These are phyloP conservation scores for Leuctra nigra DNA, from an alignment of 2,888 invertebrate species.

Conservation along the genomic window DNA sequence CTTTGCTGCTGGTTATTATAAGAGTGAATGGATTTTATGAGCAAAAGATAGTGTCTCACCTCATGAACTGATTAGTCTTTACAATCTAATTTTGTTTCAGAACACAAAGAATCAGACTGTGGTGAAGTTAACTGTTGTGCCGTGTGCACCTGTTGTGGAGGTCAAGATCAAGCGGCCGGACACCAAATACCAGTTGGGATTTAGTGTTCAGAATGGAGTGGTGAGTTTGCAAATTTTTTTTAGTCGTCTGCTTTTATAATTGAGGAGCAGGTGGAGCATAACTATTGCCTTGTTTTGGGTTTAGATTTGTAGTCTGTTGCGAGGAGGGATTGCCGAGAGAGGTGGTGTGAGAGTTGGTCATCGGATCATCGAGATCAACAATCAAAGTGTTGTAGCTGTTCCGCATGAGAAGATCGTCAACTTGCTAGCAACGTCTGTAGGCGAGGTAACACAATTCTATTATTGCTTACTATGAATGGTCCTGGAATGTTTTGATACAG, in stretches of 20 bases:
- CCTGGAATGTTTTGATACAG: too few relatives aligned
- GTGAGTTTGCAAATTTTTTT: slow-evolving; percentile 49
- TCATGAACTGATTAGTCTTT: too few relatives aligned
- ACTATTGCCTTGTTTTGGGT: slow-evolving; percentile 30
- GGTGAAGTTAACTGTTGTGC: slow-evolving; percentile 97
- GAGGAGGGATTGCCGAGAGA: slow-evolving; percentile 98
- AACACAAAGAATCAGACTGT: slow-evolving; percentile 94
- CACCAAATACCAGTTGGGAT: slow-evolving; percentile 98
- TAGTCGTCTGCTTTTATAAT: slow-evolving; percentile 2
- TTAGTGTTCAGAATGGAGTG: slow-evolving; percentile 99
- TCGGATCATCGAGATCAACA: slow-evolving; percentile 99
- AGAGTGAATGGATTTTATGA: too few relatives aligned
- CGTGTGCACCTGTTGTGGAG: slow-evolving; percentile 99
- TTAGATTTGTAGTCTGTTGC: slow-evolving; percentile 93
- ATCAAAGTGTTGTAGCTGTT: slow-evolving; percentile 98
- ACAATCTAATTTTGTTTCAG: too few relatives aligned
- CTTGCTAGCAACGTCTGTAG: slow-evolving; percentile 96
- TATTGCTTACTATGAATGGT: not conserved
- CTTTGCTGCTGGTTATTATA: too few relatives aligned
- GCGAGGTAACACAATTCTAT: slow-evolving; percentile 68
- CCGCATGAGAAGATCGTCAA: slow-evolving; percentile 99
- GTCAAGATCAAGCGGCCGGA: slow-evolving; percentile 98
- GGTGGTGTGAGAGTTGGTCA: slow-evolving; percentile 99
- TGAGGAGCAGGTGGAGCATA: slow-evolving; percentile 4
- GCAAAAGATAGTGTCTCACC: too few relatives aligned